Base-by-base conservation (phyloP, 2,113 vertebrate species). In the Platichthys flesus region DNA sequence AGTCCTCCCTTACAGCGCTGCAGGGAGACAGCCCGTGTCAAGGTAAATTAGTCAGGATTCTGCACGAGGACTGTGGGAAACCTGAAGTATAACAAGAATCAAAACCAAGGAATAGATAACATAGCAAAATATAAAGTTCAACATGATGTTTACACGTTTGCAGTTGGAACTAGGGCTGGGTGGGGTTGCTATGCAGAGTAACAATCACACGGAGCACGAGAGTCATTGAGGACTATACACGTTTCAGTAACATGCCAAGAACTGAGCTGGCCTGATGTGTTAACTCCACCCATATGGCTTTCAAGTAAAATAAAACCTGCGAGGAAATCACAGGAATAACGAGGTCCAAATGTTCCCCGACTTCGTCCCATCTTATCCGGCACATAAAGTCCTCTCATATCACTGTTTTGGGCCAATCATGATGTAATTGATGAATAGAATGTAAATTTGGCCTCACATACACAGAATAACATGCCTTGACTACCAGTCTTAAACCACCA, bases 11-110 rank as follows among this genome's bases (percentile, higher is more conserved):
- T 58, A 72, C 42, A 45, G 83, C 54, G 28, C 55, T 82, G 67
- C 78, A 74, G 88, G 85, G 59, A 71, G 74, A 81, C 74, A 88
- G 62, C 52, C 90, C 78, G 2, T 95, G 94, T 91, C 83, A 88
- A 94, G 93, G 93, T 94, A 94, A 16, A 76, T 74, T 67, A 78
- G 61, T 45, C 52, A 49, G 9, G 49, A 77, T 65, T 47, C 76
- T 70, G 58, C 28, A 59, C 23, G 23, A 20, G 24, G 5, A 74
- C 5, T 2, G 49, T 24, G 6, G 59, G 71, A 40, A 65, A 59
- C 23, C 18, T 57, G 35, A 76, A 21, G 14, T 10, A 23, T 66
- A 52, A 26, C 28, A 21, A 56, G 23, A 67, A 60, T 67, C 26
- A 35, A 21, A 52, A 26, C 55, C 20, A 78, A 47, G 15, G 23